Percentiles rank a stretch among this genome's conserved stretches.
phyloP scores from a whole-genome alignment of 2,888 invertebrate species.

The Pseudanteris insignis region DNA sequence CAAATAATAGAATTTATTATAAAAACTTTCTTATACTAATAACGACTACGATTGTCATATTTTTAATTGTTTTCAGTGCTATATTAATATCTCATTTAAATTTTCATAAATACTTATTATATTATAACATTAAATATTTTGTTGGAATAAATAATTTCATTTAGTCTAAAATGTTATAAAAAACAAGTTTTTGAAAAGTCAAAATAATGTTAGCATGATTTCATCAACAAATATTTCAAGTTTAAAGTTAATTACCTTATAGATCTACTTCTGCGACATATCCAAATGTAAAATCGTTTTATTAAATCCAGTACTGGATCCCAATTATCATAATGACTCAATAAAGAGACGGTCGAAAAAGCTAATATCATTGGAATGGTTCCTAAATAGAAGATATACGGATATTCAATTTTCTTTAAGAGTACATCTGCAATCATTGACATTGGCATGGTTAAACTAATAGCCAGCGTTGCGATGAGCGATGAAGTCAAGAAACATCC shows the following conservation, averaged over 20 bases:
- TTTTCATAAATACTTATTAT: too few species aligned
- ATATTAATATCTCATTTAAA: too few species aligned
- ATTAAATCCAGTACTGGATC: slow-evolving; percentile 77
- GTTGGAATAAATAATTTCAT: too few species aligned
- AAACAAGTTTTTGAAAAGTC: too few species aligned
- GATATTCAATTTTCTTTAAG: slow-evolving; percentile 75
- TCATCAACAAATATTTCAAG: too few species aligned
- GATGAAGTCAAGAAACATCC: slow-evolving; percentile 94
- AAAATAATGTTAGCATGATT: too few species aligned
- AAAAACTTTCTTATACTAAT: too few species aligned
- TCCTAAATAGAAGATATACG: slow-evolving; percentile 79
- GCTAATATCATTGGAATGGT: slow-evolving; percentile 80
- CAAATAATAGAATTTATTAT: too few species aligned
- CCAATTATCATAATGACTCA: slow-evolving; percentile 83
- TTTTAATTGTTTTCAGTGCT: too few species aligned
- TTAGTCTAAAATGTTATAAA: too few species aligned
- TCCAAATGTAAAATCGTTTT: slow-evolving; percentile 68
- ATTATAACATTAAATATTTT: too few species aligned
- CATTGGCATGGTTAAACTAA: slow-evolving; percentile 88
- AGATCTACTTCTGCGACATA: slow-evolving; percentile 67
- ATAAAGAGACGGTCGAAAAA: slow-evolving; percentile 75
- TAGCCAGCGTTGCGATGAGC: slow-evolving; percentile 84
- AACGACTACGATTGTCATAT: too few species aligned
- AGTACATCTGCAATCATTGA: slow-evolving; percentile 86
- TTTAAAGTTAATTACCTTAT: slow-evolving; percentile 69